A percentile compares a stretch with the other conserved stretches of the same genome.
Conservation (phyloP, 2,888 invertebrate species). For the Sarcophaga rosellei region DNA sequence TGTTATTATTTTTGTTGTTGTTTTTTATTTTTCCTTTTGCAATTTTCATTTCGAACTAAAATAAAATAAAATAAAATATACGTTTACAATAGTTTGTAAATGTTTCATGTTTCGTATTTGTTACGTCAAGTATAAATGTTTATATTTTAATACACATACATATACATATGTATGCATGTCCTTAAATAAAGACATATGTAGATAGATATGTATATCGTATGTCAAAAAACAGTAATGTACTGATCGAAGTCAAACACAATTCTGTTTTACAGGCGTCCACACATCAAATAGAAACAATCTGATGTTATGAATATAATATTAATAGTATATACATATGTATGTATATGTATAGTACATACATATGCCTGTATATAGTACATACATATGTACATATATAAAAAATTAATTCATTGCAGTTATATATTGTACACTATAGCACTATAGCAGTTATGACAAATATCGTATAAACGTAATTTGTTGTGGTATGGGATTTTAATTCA, state of each 20-base stretch:
- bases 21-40: slow-evolving; percentile 1
- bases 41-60: slow-evolving; percentile 1
- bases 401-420: too few relatives aligned
- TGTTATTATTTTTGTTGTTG: background rate
- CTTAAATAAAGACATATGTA: background rate
- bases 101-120: too few relatives aligned
- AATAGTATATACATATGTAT: background rate
- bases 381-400: too few relatives aligned
- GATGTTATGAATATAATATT: background rate
- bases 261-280: too few relatives aligned
- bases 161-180: background rate
- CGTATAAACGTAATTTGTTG: background rate
- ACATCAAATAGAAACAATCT: too few relatives aligned
- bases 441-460: too few relatives aligned
- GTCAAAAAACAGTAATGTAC: too few relatives aligned
- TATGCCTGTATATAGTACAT: background rate
- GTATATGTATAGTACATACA: background rate
- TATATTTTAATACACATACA: background rate
- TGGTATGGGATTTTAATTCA: slow-evolving; percentile 3
- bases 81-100: background rate
- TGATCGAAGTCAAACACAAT: too few relatives aligned
- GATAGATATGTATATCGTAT: too few relatives aligned
- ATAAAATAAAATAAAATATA: background rate
- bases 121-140: background rate
- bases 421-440: too few relatives aligned